phyloP scores from a whole-genome alignment of 2,113 vertebrate species.

The Illadopsis cleaveri region DNA sequence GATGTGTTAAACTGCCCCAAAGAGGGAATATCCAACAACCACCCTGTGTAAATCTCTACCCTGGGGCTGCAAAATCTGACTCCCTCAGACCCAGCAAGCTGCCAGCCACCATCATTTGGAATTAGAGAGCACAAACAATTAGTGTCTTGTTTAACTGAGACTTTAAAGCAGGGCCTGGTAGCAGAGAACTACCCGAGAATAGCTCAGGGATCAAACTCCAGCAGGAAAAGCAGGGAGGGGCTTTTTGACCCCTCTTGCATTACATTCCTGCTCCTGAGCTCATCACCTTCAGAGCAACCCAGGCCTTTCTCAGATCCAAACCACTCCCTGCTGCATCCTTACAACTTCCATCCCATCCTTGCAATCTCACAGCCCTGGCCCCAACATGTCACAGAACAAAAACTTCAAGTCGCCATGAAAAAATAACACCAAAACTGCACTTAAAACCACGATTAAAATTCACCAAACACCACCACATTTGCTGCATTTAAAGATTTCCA shows the following conservation, averaged over 20 bases:
- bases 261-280: not conserved
- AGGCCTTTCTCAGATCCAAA: not conserved
- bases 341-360: not conserved
- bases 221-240: not conserved
- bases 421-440: not conserved
- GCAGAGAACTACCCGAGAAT: not conserved
- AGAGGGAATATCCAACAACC: not conserved
- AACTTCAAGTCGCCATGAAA: rapidly evolving
- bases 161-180: not conserved
- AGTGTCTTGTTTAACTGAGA: not conserved
- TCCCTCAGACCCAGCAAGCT: not conserved
- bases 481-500: not conserved
- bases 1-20: not conserved
- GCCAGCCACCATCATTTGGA: not conserved
- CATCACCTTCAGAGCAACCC: not conserved
- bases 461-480: not conserved
- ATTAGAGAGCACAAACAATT: slow-evolving; percentile 10
- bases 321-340: not conserved
- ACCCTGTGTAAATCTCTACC: not conserved
- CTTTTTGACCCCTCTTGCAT: not conserved
- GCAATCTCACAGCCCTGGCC: rapidly evolving
- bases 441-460: not conserved
- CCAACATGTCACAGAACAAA: not conserved
- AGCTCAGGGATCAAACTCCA: not conserved
- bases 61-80: not conserved